Conservation (phyloP, 1,140 invertebrate genomes). For the Drosophila lacteicornis region DNA sequence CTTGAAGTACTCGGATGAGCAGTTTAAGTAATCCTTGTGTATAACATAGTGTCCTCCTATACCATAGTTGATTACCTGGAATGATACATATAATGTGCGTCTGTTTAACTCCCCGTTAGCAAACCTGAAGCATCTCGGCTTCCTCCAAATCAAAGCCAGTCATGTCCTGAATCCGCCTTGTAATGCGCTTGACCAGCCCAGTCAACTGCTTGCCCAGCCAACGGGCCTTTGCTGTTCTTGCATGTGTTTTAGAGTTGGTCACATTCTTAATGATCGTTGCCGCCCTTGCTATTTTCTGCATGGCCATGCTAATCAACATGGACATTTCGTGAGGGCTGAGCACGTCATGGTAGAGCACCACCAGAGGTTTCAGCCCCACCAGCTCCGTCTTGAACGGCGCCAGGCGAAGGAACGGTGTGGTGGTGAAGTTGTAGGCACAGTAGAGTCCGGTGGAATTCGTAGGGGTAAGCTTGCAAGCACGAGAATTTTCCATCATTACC, state of each 20-base stretch:
- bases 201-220: constrained; percentile 95
- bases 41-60: constrained; percentile 89
- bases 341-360: constrained; percentile 95
- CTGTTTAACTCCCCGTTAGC: constrained; percentile 26
- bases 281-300: not conserved
- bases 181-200: constrained; percentile 89
- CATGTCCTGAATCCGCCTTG: constrained; percentile 90
- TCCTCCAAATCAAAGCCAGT: constrained; percentile 86
- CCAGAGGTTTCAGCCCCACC: constrained; percentile 91
- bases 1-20: not conserved
- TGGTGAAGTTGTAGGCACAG: constrained; percentile 91
- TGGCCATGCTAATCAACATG: not conserved
- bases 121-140: constrained; percentile 84
- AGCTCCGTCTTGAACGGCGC: constrained; percentile 96
- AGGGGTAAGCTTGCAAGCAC: not conserved
- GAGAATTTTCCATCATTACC: not conserved
- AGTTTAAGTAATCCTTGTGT: constrained; percentile 88
- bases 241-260: not conserved
- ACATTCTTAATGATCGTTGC: accelerated
- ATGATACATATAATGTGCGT: not conserved
- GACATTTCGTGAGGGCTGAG: constrained; percentile 92
- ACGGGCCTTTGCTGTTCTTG: constrained; percentile 4
- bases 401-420: constrained; percentile 91
- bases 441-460: constrained; percentile 85
- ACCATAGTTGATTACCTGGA: constrained; percentile 89